Base-by-base conservation (phyloP, 2,888 invertebrate genomes). In the Sphaerophoria rueppellii region DNA sequence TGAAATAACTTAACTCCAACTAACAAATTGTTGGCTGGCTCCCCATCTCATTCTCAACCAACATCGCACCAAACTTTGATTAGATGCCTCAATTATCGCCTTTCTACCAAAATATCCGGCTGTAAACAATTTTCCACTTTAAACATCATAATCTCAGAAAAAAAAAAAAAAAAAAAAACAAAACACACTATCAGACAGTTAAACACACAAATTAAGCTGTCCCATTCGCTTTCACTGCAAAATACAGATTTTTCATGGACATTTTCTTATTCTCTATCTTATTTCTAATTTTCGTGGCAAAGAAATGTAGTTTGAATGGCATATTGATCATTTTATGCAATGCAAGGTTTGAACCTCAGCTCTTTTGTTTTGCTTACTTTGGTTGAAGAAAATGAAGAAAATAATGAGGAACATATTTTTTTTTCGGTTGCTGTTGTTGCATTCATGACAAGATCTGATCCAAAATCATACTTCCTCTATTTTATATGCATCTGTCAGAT, bases 221-320 rank as follows among this genome's bases (percentile, higher is more conserved):
- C 67, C 54, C 71, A 50, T 61, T 65, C 72, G 50, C 82, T 82
- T 82, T 82, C 82, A 61, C 82, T 77, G 72, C 54, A 14, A 48
- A 82, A 77, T 76, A 52, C 61, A 81, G 75, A 81, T 82, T 69
- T 65, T 52, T 58, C 61, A 40, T n/a, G 11, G 24, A 11, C 40
- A 7, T 55, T 11, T 24, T 24, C n/a, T 57, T 57, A 69, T 43
- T 70, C 61, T 63, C 58, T 37, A 46, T 34, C 12, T 52, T 50
- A 35, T 24, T 65, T 65, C 52, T 16, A 46, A 24, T 24, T 67
- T 65, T 9, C 14, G 4, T 9, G 4, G 35, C 3, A 48, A 35
- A 37, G 52, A 7, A 24, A 6, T 43, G 37, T 7, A 12, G 2
- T 4, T 48, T 14, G n/a, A 24, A 40, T 60, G 50, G 48, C 14